Conservation (phyloP, 2,113 vertebrate genomes). For the Pelmatolapia mariae region DNA sequence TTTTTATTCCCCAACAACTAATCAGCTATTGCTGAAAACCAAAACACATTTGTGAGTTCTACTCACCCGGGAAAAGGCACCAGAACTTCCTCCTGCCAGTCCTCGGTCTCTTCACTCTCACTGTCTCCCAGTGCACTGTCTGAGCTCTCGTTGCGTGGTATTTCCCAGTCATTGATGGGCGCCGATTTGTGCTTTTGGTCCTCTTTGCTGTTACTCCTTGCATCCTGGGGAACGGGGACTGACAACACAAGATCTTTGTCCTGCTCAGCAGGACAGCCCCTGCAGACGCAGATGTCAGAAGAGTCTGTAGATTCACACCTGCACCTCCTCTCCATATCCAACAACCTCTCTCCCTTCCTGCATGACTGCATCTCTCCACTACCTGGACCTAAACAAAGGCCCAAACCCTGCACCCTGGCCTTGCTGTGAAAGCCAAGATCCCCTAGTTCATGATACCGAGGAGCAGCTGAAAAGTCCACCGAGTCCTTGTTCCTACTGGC, state of each 20-base stretch:
- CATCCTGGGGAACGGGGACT: constrained; percentile 75
- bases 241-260: constrained; percentile 80
- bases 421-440: neutral
- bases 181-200: constrained; percentile 73
- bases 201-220: constrained; percentile 70
- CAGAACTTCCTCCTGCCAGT: constrained; percentile 93
- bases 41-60: neutral
- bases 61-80: constrained; percentile 92
- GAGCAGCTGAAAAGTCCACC: constrained; percentile 8
- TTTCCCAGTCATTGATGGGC: constrained; percentile 87
- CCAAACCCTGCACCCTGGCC: neutral
- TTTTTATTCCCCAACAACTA: neutral
- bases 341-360: neutral
- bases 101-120: constrained; percentile 90
- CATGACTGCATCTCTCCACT: neutral
- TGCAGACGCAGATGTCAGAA: constrained; percentile 64
- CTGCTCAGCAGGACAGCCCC: constrained; percentile 81
- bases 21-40: neutral
- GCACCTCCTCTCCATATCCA: constrained; percentile 30
- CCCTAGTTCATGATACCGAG: neutral
- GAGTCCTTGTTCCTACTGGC: constrained; percentile 13
- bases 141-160: constrained; percentile 97
- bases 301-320: constrained; percentile 48
- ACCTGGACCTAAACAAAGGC: constrained; percentile 5
- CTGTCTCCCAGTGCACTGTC: constrained; percentile 98